phyloP scores from a whole-genome alignment of 2,888 invertebrate genomes.

The Morpho deidamia region DNA sequence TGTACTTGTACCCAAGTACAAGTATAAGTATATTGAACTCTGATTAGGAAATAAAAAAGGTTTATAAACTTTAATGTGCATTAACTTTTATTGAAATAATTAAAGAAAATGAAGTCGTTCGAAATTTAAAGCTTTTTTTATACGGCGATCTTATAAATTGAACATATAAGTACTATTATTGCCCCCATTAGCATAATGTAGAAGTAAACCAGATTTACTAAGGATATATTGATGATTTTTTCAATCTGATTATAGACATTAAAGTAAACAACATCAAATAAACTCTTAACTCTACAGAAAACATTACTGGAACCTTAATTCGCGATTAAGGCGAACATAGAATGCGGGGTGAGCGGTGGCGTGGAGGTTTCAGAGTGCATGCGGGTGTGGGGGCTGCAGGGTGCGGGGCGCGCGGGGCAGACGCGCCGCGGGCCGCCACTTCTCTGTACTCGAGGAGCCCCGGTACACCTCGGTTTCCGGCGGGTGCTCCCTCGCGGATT shows the following conservation, averaged over 20 bases:
- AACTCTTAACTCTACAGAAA: constrained; percentile 70
- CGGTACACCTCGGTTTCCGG: constrained; percentile 77
- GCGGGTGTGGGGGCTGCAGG: constrained; percentile 43
- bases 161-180: too few relatives aligned
- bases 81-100: too few relatives aligned
- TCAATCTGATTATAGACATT: constrained; percentile 3
- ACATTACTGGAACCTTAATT: constrained; percentile 74
- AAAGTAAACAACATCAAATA: constrained; percentile 64
- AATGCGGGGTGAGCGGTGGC: constrained; percentile 73
- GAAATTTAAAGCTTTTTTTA: too few relatives aligned
- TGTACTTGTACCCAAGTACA: too few relatives aligned
- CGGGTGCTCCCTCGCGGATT: constrained; percentile 69
- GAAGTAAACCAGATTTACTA: too few relatives aligned
- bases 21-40: too few relatives aligned
- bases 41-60: too few relatives aligned
- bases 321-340: constrained; percentile 77
- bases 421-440: constrained; percentile 72
- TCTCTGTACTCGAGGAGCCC: constrained; percentile 75
- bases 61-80: too few relatives aligned
- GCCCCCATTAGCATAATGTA: too few relatives aligned
- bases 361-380: constrained; percentile 73
- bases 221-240: too few relatives aligned
- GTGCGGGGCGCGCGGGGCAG: constrained; percentile 46
- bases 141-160: too few relatives aligned
- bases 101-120: too few relatives aligned